phyloP scores from a whole-genome alignment of 2,113 vertebrate species.

The Alectura lathami region DNA sequence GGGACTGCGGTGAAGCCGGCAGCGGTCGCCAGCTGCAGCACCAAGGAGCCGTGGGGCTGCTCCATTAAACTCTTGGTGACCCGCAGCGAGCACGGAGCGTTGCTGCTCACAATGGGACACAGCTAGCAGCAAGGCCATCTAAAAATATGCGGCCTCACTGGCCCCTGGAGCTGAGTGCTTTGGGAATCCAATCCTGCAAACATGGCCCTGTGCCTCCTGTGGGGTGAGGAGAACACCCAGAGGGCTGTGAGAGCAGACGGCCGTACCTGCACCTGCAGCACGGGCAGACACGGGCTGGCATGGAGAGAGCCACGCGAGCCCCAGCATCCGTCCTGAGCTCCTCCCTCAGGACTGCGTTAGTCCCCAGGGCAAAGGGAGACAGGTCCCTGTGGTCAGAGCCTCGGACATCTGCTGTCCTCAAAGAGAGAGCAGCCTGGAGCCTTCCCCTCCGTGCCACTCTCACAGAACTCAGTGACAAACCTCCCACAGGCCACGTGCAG shows the following conservation, averaged over 20 bases:
- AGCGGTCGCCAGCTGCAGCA: slow-evolving; percentile 9
- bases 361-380: neutral
- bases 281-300: neutral
- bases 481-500: neutral
- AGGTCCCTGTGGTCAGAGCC: neutral
- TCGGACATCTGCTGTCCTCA: neutral
- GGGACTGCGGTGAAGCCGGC: neutral
- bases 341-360: neutral
- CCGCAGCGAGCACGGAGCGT: neutral
- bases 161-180: neutral
- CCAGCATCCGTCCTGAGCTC: rapidly evolving
- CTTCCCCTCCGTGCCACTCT: neutral
- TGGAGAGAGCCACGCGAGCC: neutral
- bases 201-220: neutral
- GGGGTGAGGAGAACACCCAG: neutral
- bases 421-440: neutral
- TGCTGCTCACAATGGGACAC: slow-evolving; percentile 36
- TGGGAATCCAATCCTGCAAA: neutral
- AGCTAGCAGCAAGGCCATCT: neutral
- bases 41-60: slow-evolving; percentile 26
- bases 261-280: neutral
- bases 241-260: neutral
- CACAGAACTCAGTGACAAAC: neutral
- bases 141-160: neutral
- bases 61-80: slow-evolving; percentile 71